Percentiles rank a stretch among this genome's conserved stretches.
Evolutionary conservation across 2,113 vertebrate genomes (phyloP).

Genomic region (Nipponia nippon): DNA sequence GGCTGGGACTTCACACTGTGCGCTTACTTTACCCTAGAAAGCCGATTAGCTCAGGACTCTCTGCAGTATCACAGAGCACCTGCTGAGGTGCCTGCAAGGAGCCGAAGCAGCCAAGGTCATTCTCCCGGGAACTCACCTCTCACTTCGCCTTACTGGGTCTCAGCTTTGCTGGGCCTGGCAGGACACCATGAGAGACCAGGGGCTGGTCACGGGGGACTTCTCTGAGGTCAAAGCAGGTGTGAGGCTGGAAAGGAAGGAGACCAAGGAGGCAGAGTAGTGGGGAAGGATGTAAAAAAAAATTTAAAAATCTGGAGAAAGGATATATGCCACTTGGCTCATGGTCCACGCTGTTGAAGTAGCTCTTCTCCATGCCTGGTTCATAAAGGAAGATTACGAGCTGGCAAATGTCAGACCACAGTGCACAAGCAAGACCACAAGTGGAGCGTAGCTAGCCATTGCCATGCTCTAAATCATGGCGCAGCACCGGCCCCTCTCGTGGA

Average conservation of each 20-base stretch:
- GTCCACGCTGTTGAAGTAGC: neutral
- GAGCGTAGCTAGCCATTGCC: neutral
- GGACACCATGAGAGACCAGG: neutral
- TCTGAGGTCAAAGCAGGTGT: neutral
- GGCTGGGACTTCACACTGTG: neutral
- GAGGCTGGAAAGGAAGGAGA: neutral
- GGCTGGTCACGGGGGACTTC: neutral
- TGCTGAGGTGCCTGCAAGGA: neutral
- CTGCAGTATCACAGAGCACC: neutral
- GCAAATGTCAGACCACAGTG: neutral
- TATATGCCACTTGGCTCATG: neutral
- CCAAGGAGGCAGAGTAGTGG: neutral
- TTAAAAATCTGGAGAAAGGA: neutral
- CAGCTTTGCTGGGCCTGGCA: neutral
- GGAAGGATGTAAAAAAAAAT: neutral
- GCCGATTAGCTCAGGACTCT: neutral
- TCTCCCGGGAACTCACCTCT: neutral
- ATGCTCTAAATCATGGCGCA: neutral
- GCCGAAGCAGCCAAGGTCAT: neutral
- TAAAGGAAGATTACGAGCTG: constrained; percentile 31
- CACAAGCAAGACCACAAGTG: neutral
- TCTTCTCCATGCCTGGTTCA: neutral
- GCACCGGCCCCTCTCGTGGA: neutral
- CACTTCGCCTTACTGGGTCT: neutral
- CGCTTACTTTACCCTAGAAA: neutral